Percentiles rank a stretch among this genome's conserved stretches.
phyloP scores from a whole-genome alignment of 2,113 vertebrate species.

The Kryptolebias marmoratus region DNA sequence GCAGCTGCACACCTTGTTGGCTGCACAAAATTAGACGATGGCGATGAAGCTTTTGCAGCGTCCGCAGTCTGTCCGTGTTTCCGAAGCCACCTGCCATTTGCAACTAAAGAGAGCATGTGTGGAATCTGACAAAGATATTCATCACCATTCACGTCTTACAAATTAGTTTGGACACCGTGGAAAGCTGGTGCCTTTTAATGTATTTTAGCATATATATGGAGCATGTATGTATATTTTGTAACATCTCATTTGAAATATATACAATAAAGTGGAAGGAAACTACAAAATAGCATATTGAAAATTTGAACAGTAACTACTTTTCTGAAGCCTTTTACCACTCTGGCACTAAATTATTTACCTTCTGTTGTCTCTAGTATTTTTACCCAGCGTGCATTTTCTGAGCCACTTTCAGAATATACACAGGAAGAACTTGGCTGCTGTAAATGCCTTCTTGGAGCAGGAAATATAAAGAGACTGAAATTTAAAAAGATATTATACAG shows the following conservation, averaged over 20 bases:
- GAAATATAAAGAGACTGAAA: background rate
- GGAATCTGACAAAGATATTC: background rate
- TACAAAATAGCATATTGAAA: no score
- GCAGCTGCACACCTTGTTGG: conserved; percentile 15
- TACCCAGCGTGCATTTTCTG: background rate
- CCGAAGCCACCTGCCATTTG: background rate
- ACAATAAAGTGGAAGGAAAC: background rate
- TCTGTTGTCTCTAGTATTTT: background rate
- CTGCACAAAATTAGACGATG: background rate
- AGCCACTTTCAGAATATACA: background rate
- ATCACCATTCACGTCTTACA: background rate
- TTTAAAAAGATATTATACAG: background rate
- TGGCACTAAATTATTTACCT: background rate
- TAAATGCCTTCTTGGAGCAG: background rate
- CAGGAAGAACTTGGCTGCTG: background rate
- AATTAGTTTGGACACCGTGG: background rate
- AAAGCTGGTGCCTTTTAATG: no score
- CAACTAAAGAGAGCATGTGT: background rate
- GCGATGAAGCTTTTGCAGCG: background rate
- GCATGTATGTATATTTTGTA: no score
- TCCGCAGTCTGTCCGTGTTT: background rate
- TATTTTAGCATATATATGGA: no score
- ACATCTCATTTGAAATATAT: background rate
- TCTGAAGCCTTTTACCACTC: background rate
- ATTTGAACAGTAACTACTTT: background rate